phyloP scores from a whole-genome alignment of 2,113 vertebrate genomes.

The Dipodomys ordii region DNA sequence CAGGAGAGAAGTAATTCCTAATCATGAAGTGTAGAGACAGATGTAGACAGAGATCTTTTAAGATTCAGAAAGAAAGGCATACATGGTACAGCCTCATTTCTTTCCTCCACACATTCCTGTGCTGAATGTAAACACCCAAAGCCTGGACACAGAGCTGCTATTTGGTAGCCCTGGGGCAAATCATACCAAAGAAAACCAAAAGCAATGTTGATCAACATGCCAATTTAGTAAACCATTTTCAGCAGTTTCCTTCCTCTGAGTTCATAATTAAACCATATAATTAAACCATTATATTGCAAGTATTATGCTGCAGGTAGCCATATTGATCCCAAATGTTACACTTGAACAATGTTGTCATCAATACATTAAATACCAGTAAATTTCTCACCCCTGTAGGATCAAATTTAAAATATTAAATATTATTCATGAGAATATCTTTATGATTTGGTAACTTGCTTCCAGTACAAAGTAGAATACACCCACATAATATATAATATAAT shows the following conservation, averaged over 20 bases:
- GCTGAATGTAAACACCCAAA: background rate
- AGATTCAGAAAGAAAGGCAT: background rate
- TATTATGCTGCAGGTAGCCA: background rate
- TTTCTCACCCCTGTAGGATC: slow-evolving; percentile 10
- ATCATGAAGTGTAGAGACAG: background rate
- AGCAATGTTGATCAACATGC: background rate
- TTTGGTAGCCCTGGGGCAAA: background rate
- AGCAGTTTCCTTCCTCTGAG: background rate
- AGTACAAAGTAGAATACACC: background rate
- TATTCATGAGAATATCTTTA: slow-evolving; percentile 1
- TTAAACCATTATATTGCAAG: background rate
- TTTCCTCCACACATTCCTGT: background rate
- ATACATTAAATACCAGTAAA: background rate
- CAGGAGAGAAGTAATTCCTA: background rate
- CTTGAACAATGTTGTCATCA: background rate
- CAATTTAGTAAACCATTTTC: background rate
- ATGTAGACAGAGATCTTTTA: background rate
- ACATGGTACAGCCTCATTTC: rapidly evolving
- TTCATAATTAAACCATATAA: slow-evolving; percentile 7
- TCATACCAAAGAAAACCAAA: background rate
- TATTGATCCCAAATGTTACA: background rate
- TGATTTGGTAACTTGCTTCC: slow-evolving; percentile 4
- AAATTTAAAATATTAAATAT: slow-evolving; percentile 25
- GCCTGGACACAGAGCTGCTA: background rate
- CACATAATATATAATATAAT: background rate